phyloP scores from a whole-genome alignment of 2,113 vertebrate species.

The Butorides virescens region DNA sequence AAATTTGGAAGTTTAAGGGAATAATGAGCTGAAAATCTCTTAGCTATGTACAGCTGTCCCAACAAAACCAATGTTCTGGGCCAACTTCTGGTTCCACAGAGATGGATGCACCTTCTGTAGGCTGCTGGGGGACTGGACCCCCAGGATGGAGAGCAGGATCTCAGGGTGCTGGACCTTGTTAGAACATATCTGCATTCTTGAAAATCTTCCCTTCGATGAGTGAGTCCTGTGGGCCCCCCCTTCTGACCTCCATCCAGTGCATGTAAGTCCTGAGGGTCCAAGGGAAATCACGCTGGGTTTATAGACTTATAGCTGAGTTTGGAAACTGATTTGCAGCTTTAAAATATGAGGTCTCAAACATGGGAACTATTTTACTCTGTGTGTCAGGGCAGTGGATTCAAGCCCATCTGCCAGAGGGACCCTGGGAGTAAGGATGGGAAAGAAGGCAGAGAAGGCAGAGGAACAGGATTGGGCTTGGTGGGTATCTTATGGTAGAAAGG shows the following conservation, averaged over 20 bases:
- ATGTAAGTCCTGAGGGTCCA: not conserved
- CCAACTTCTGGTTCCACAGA: not conserved
- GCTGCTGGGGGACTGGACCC: not conserved
- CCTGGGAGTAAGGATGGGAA: not conserved
- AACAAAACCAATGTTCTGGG: not conserved
- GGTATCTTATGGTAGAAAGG: not conserved
- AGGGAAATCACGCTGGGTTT: not conserved
- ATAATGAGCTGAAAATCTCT: constrained; percentile 43
- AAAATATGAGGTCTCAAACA: not conserved
- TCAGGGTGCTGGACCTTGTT: not conserved
- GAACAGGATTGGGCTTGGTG: not conserved
- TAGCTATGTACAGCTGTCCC: not conserved
- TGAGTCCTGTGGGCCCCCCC: not conserved
- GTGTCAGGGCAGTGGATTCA: not conserved
- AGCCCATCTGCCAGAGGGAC: not conserved
- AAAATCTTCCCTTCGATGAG: not conserved
- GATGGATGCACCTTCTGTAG: not conserved
- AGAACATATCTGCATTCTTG: not conserved
- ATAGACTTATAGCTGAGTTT: not conserved
- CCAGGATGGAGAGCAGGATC: not conserved
- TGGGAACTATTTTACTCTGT: not conserved
- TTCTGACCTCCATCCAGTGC: not conserved
- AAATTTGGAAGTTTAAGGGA: not conserved
- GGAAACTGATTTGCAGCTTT: not conserved
- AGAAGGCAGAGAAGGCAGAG: not conserved